Base-by-base conservation (phyloP, 2,888 invertebrate genomes). In the Hirtodrosophila confusa region DNA sequence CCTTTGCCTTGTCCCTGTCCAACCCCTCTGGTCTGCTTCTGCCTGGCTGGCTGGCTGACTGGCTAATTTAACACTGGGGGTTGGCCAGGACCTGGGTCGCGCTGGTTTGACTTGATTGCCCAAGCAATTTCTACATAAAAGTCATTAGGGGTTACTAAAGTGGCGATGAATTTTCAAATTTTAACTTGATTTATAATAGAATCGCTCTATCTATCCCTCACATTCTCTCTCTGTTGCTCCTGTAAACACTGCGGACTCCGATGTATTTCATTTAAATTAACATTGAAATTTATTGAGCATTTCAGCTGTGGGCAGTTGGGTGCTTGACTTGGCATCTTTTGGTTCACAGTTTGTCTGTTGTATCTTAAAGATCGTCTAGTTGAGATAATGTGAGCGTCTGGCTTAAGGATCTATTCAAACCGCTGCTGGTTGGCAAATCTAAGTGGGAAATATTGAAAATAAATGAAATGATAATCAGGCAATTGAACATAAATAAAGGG, bases 71-170 rank as follows among this genome's bases (percentile, higher is more conserved):
- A 51, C 69, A 49, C 62, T 61, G 73, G 69, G 85, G 83, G 75
- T 75, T 78, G 76, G 69, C 74, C 56, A 51, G 62, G 61, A 71
- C 49, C 50, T 61, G 71, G 76, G 51, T 58, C 37, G 65, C 44
- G 41, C 50, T 68, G 86, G 79, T 51, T 69, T 57, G 85, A 72
- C 86, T 83, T 83, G 88, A 83, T 83, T 83, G 82, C 82, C 82
- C 88, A 83, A 88, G 86, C 86, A 83, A 83, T 88, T 87, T 50
- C 73, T 50, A 88, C 79, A 89, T 80, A 83, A 80, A 83, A 89
- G 88, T 90, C 90, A 90, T 90, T 90, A 90, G 89, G 89, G 89
- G 87, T 90, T 86, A 90, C 90, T 82, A 91, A 89, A 91, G 90
- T 90, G 90, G 90, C 91, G 90, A 90, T 89, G 90, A 90, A 90